Conservation (phyloP, 2,113 vertebrate species). For the Odocoileus hemionus region DNA sequence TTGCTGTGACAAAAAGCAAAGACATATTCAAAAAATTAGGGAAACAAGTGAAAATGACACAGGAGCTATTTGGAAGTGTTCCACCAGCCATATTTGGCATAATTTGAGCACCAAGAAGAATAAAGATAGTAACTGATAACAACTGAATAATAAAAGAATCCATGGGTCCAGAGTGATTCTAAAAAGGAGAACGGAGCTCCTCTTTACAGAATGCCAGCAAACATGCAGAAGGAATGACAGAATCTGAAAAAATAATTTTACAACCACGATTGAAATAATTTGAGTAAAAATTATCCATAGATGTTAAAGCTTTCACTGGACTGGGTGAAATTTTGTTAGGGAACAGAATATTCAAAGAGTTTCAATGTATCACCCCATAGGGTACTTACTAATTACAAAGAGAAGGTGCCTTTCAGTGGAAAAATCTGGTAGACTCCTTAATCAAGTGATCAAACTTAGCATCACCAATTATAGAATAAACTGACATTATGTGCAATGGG, state of each 20-base stretch:
- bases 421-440: not conserved
- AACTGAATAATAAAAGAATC: not conserved
- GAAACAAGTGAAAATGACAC: not conserved
- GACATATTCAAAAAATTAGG: not conserved
- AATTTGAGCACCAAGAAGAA: not conserved
- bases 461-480: not conserved
- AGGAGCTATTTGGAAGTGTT: not conserved
- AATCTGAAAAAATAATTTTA: not conserved
- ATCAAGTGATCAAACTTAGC: not conserved
- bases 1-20: not conserved
- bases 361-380: not conserved
- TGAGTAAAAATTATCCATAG: not conserved
- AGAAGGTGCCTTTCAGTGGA: not conserved
- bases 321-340: not conserved
- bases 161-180: not conserved
- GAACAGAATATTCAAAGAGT: not conserved
- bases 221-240: not conserved
- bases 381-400: not conserved
- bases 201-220: not conserved
- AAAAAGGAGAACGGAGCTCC: not conserved
- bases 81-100: not conserved
- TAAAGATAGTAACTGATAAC: not conserved
- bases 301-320: not conserved
- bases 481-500: not conserved
- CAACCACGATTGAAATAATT: not conserved